Percentiles rank a stretch among this genome's conserved stretches.
phyloP scores from a whole-genome alignment of 2,797 vertebrate genomes.

The Thamnophis elegans region DNA sequence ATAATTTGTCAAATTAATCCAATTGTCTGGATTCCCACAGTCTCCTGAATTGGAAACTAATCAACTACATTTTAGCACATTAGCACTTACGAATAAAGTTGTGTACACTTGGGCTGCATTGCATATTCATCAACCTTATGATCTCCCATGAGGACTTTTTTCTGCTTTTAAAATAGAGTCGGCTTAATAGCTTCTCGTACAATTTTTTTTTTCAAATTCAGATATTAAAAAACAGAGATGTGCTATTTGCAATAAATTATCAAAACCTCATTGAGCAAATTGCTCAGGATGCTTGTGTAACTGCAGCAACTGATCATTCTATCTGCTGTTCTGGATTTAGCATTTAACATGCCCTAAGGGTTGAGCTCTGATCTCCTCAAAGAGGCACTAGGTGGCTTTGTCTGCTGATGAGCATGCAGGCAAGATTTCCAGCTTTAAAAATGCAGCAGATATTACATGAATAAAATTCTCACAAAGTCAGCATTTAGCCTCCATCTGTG shows the following conservation, averaged over 20 bases:
- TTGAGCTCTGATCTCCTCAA: not conserved
- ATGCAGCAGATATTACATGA: not conserved
- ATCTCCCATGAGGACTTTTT: not conserved
- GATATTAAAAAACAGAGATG: not conserved
- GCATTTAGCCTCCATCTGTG: not conserved
- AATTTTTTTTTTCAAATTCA: no score
- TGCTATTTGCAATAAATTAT: not conserved
- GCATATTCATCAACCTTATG: not conserved
- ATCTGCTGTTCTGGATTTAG: not conserved
- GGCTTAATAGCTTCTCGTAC: not conserved
- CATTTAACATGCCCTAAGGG: not conserved
- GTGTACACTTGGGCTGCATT: not conserved
- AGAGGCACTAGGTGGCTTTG: not conserved
- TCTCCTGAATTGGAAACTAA: not conserved
- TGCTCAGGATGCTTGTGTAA: not conserved
- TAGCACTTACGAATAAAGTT: not conserved
- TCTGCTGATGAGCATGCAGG: not conserved
- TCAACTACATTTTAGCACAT: not conserved
- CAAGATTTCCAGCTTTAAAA: not conserved
- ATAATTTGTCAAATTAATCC: not conserved
- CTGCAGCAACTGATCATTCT: not conserved
- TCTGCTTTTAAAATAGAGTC: not conserved
- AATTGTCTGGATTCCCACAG: not conserved
- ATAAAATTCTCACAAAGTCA: not conserved
- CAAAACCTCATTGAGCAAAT: not conserved